phyloP scores from a whole-genome alignment of 2,797 vertebrate species.

The Darevskia nairensis region DNA sequence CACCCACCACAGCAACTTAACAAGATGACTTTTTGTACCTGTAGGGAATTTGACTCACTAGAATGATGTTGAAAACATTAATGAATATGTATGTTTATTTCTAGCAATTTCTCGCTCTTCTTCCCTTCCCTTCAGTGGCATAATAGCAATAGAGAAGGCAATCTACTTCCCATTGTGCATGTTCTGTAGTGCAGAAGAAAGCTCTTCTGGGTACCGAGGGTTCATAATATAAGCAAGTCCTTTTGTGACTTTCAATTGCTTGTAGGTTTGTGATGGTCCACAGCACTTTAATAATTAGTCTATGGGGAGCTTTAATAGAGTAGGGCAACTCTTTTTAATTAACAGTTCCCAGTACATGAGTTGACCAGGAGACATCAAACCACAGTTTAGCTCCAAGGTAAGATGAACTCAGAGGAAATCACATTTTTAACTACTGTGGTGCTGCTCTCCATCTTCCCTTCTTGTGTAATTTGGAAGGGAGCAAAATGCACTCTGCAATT shows the following conservation, averaged over 20 bases:
- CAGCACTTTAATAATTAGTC: constrained; percentile 84
- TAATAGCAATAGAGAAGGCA: constrained; percentile 67
- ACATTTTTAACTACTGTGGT: constrained; percentile 70
- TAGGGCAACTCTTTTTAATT: constrained; percentile 82
- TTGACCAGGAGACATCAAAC: constrained; percentile 82
- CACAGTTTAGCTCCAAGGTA: constrained; percentile 76
- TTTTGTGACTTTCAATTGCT: constrained; percentile 74
- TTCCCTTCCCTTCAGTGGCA: constrained; percentile 62
- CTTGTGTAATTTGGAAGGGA: constrained; percentile 53
- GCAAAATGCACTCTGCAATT: constrained; percentile 49
- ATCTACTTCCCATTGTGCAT: constrained; percentile 53
- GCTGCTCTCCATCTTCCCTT: constrained; percentile 62
- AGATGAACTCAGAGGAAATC: constrained; percentile 74
- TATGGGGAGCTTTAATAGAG: constrained; percentile 79
- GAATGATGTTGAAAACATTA: constrained; percentile 21
- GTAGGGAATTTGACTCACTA: constrained; percentile 22
- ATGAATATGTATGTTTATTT: constrained; percentile 46
- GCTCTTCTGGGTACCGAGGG: constrained; percentile 74
- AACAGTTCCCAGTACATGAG: constrained; percentile 79
- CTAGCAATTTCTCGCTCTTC: constrained; percentile 63
- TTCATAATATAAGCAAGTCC: constrained; percentile 74
- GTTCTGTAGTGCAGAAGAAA: constrained; percentile 67
- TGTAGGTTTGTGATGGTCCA: constrained; percentile 77
- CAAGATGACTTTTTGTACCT: constrained; percentile 32
- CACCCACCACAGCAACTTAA: constrained; percentile 6